These are phyloP conservation scores for Geococcyx californianus DNA, from an alignment of 2,113 vertebrate species.

Conservation along the genomic window DNA sequence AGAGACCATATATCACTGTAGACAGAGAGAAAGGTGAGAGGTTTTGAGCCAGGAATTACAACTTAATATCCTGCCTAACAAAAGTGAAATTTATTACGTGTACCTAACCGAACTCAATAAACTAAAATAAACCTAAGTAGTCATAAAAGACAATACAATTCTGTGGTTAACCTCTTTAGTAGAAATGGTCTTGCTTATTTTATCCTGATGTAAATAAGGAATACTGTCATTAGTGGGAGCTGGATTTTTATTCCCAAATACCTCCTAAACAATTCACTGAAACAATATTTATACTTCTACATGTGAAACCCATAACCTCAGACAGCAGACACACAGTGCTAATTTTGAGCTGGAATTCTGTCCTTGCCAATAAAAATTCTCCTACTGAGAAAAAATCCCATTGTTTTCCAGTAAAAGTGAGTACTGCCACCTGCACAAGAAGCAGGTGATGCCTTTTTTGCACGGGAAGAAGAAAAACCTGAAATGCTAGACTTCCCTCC, in stretches of 20 bases:
- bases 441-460: neutral
- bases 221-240: neutral
- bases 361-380: neutral
- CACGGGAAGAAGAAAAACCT: neutral
- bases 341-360: neutral
- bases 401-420: neutral
- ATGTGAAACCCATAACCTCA: neutral
- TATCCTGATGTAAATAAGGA: neutral
- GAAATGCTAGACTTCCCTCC: neutral
- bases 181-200: neutral
- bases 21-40: slow-evolving; percentile 1
- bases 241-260: neutral
- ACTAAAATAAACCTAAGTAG: neutral
- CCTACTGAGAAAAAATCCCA: neutral
- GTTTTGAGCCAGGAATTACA: neutral
- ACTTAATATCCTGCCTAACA: neutral
- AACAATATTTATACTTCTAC: neutral
- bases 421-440: neutral
- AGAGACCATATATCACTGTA: slow-evolving; percentile 95
- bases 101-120: neutral
- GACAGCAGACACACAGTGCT: neutral
- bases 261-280: neutral
- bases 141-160: neutral
- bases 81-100: neutral
- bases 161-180: neutral